phyloP scores from a whole-genome alignment of 2,113 vertebrate genomes.

The Charadrius vociferus region DNA sequence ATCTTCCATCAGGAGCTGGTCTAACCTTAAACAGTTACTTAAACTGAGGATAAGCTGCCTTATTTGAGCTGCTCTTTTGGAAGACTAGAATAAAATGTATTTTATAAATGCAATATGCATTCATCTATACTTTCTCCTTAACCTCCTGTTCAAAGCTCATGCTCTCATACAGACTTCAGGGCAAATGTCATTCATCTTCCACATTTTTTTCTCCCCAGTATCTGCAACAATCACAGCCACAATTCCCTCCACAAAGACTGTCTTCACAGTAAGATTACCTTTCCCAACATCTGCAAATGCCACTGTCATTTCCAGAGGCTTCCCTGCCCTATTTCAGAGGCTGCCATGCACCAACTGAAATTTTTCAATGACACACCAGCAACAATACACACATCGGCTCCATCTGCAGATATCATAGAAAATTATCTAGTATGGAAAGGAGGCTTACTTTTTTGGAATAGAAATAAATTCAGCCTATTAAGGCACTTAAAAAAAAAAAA shows the following conservation, averaged over 20 bases:
- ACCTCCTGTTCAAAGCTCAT: slow-evolving; percentile 51
- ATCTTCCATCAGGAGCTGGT: slow-evolving; percentile 39
- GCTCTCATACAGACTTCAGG: not conserved
- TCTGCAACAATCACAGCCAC: not conserved
- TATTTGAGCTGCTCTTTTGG: slow-evolving; percentile 61
- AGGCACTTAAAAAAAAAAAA: not conserved
- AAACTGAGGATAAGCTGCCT: slow-evolving; percentile 17
- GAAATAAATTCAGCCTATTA: not conserved
- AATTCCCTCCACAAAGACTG: not conserved
- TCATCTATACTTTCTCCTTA: slow-evolving; percentile 1
- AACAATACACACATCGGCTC: not conserved
- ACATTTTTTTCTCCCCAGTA: not conserved
- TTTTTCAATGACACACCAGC: not conserved
- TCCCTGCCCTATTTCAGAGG: not conserved
- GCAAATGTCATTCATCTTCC: not conserved
- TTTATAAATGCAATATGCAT: slow-evolving; percentile 53
- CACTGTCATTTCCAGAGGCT: not conserved
- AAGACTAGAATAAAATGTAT: slow-evolving; percentile 54
- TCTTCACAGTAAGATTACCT: not conserved
- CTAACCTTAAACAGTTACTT: slow-evolving; percentile 54
- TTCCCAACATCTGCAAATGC: not conserved
- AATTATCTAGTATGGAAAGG: not conserved
- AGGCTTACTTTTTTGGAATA: slow-evolving; percentile 8
- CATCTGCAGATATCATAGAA: not conserved
- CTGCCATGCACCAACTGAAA: not conserved